Evolutionary conservation across 1,140 invertebrate genomes (phyloP).

Genomic region (Anoplophora glabripennis): DNA sequence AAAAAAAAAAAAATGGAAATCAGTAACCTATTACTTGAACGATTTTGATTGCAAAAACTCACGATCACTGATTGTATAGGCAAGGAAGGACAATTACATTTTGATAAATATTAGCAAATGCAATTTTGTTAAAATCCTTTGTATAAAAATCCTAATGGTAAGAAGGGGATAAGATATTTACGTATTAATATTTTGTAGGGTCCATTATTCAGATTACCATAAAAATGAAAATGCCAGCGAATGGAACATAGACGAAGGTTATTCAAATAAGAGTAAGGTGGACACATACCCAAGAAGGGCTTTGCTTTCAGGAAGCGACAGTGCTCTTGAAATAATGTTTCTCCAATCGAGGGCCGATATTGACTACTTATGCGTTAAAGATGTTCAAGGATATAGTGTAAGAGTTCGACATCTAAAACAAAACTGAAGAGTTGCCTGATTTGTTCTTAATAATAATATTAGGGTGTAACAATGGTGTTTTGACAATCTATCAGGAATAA

Average conservation of each 20-base stretch:
- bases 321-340: conserved; percentile 49
- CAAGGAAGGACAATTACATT: too few relatives aligned
- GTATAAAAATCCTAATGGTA: neutral
- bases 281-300: conserved; percentile 52
- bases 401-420: conserved; percentile 4
- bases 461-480: too few relatives aligned
- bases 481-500: too few relatives aligned
- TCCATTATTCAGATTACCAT: conserved; percentile 46
- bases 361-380: conserved; percentile 50
- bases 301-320: conserved; percentile 47
- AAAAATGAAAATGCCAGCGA: conserved; percentile 40
- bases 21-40: too few relatives aligned
- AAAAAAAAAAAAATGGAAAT: too few relatives aligned
- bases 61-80: too few relatives aligned
- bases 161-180: too few relatives aligned
- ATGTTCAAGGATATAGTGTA: conserved; percentile 50
- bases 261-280: conserved; percentile 38
- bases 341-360: conserved; percentile 44
- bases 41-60: too few relatives aligned
- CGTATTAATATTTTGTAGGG: conserved; percentile 7
- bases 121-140: conserved; percentile 7
- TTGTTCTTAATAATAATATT: too few relatives aligned
- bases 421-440: conserved; percentile 1
- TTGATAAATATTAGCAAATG: too few relatives aligned
- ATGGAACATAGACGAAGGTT: conserved; percentile 52